Evolutionary conservation across 2,888 invertebrate species (phyloP).

Genomic region (Drosophila limbata): DNA sequence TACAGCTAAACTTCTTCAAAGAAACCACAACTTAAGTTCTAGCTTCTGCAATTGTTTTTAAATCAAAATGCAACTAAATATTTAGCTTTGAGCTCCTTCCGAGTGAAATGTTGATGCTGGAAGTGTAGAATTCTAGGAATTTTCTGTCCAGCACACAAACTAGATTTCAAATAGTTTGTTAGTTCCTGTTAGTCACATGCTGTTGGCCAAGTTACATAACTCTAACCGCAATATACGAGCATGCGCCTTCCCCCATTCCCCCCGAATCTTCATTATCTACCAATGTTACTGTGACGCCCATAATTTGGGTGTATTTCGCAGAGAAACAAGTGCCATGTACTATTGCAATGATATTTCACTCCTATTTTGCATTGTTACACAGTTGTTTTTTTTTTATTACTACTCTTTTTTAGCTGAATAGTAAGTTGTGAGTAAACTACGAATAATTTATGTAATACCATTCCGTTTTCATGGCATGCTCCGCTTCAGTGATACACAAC

Average conservation of each 20-base stretch:
- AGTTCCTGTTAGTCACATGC: conserved; percentile 10
- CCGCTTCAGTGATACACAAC: conserved; percentile 73
- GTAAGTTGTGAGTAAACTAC: conserved; percentile 22
- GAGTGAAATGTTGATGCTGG: background rate
- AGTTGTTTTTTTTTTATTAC: background rate
- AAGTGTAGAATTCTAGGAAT: conserved; percentile 6
- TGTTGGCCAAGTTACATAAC: conserved; percentile 44
- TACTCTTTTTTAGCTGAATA: conserved; percentile 1
- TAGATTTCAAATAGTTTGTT: conserved; percentile 15
- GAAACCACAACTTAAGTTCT: background rate
- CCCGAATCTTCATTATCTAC: background rate
- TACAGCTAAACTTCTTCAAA: background rate
- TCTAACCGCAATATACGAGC: conserved; percentile 33
- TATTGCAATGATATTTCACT: conserved; percentile 34
- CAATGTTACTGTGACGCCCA: conserved; percentile 8
- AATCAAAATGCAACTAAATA: conserved; percentile 2
- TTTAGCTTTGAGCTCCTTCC: background rate
- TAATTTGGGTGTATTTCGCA: conserved; percentile 48
- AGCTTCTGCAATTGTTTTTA: background rate
- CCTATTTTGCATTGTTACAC: conserved; percentile 7
- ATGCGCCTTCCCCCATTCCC: background rate
- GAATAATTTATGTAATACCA: conserved; percentile 67
- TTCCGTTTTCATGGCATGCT: conserved; percentile 69
- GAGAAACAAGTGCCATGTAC: conserved; percentile 28
- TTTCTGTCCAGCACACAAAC: conserved; percentile 3